Percentiles rank a stretch among this genome's conserved stretches.
phyloP scores from a whole-genome alignment of 2,888 invertebrate species.

The Cephus nigrinus region DNA sequence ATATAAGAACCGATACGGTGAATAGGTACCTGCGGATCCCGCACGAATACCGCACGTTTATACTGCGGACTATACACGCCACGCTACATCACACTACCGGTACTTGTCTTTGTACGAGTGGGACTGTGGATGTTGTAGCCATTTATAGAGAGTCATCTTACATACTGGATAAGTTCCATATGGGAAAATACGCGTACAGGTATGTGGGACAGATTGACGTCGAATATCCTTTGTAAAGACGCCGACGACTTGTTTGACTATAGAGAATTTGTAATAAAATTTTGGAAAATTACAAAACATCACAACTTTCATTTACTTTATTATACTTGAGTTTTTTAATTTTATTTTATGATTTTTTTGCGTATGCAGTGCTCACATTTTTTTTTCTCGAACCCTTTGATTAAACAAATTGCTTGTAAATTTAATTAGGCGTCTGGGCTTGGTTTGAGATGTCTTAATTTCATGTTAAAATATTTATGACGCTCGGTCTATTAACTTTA shows the following conservation, averaged over 20 bases:
- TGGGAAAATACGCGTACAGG: slow-evolving; percentile 13
- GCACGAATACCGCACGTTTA: background rate
- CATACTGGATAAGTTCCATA: slow-evolving; percentile 5
- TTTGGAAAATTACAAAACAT: background rate
- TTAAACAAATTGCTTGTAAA: background rate
- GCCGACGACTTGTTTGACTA: background rate
- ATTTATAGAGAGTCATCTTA: background rate
- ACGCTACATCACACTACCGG: background rate
- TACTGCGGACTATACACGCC: background rate
- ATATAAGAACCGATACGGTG: slow-evolving; percentile 14
- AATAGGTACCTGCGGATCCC: slow-evolving; percentile 4
- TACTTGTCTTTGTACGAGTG: background rate
- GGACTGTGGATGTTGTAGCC: background rate
- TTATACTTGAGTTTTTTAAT: background rate
- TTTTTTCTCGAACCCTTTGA: background rate
- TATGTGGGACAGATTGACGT: slow-evolving; percentile 7
- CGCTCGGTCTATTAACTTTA: slow-evolving; percentile 11
- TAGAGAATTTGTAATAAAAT: background rate
- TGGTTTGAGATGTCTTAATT: background rate
- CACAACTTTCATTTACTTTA: background rate
- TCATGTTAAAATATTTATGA: background rate
- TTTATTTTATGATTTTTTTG: background rate
- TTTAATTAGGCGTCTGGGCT: background rate
- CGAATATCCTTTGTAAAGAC: background rate
- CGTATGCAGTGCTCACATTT: background rate